phyloP scores from a whole-genome alignment of 2,113 vertebrate species.

The Entomyzon cyanotis region DNA sequence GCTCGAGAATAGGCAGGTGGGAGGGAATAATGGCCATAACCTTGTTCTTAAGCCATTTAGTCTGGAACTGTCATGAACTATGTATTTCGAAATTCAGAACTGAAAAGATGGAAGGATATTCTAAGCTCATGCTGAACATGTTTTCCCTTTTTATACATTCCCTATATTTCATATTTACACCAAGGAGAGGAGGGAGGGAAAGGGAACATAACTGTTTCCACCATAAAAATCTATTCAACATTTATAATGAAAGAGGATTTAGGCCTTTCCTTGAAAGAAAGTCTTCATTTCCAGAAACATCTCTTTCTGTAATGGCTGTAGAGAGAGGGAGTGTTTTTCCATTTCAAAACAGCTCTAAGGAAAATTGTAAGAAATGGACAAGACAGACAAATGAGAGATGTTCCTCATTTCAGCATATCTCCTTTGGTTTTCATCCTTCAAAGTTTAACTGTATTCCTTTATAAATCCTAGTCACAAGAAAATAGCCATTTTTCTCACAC shows the following conservation, averaged over 20 bases:
- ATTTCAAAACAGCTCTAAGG: not conserved
- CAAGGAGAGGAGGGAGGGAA: too few relatives aligned
- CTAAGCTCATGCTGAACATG: not conserved
- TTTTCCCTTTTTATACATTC: not conserved
- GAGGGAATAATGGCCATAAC: not conserved
- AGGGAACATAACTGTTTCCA: not conserved
- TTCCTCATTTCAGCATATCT: not conserved
- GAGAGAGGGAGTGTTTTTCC: not conserved
- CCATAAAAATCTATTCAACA: not conserved
- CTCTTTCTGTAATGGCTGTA: not conserved
- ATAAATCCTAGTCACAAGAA: not conserved
- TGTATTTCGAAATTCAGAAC: not conserved
- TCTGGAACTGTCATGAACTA: not conserved
- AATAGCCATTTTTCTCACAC: not conserved
- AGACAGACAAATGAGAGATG: not conserved
- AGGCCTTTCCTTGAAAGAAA: not conserved
- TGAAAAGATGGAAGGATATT: not conserved
- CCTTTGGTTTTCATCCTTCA: not conserved
- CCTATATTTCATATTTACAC: not conserved
- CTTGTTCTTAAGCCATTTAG: not conserved
- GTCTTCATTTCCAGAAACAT: constrained; percentile 8
- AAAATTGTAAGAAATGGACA: not conserved
- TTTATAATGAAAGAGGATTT: not conserved
- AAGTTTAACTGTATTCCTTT: not conserved
- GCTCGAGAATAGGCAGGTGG: rapidly evolving